Evolutionary conservation across 2,888 invertebrate species (phyloP), one percentile per base, ranked within the genome.

Genomic region (Fragum whitleyi): DNA sequence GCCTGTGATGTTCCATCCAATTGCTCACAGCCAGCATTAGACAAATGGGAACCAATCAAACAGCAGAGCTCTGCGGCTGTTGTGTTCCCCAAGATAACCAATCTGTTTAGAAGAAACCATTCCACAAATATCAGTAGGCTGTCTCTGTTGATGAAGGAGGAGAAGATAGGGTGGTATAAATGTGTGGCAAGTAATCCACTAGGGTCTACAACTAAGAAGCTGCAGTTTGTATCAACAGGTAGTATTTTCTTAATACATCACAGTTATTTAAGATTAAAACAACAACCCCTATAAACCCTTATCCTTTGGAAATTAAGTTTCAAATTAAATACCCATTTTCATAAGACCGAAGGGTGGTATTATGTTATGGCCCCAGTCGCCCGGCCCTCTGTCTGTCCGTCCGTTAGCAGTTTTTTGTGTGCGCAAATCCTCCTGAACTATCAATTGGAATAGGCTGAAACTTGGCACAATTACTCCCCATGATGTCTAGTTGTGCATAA

Each of bases 151-250:
- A 76, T 85, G 23, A 79, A 67, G 55, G 85, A 84, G 26, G 57
- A 76, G 32, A 42, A 77, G 51, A 77, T 81, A 11, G 88, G 88
- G 7, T 76, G 77, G 57, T 80, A 81, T 42, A 79, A 74, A 70
- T 88, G 87, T 83, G 55, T 53, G 1, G 85, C 79, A 7, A 51
- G 55, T 6, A 88, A 88, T 62, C 74, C 70, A 42, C 51, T 85
- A 16, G 88, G 86, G 5, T 76, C 67, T 2, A 77, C 67, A 19
- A 55, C 72, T 9, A 57, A 61, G 14, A 21, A 36, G 1, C 47
- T 77, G n/a, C 81, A 74, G 42, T 85, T 77, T 71, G 78, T 85
- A 5, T 79, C 85, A 26, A 62, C 85, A 79, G 85, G 85, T 85
- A 59, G 39, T 39, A 39, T 39, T 39, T 39, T 9, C 39, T 39